A percentile compares a stretch with the other conserved stretches of the same genome.
Conservation (phyloP, 2,888 invertebrate genomes). For the Lissocephala sabroskyi region DNA sequence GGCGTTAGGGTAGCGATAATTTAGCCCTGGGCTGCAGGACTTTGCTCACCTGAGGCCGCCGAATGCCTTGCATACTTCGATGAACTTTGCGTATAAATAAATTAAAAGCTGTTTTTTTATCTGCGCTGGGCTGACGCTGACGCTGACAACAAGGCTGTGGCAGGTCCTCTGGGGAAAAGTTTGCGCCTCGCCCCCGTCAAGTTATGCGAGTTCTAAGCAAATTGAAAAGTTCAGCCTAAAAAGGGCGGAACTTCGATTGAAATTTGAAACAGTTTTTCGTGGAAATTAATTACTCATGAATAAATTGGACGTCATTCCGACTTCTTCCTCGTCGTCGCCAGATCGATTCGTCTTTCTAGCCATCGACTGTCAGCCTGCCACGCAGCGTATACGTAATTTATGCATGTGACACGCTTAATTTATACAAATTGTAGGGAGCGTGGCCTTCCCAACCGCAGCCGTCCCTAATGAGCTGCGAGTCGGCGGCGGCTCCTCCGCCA, state of each 20-base stretch:
- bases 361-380: too few species aligned
- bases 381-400: slow-evolving; percentile 29
- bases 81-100: slow-evolving; percentile 54
- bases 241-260: too few species aligned
- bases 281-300: too few species aligned
- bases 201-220: too few species aligned
- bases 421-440: slow-evolving; percentile 42
- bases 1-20: slow-evolving; percentile 23
- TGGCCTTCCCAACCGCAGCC: neutral
- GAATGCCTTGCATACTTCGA: slow-evolving; percentile 24
- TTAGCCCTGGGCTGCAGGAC: slow-evolving; percentile 3
- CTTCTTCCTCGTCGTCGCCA: too few species aligned
- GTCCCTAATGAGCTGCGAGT: slow-evolving; percentile 43
- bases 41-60: slow-evolving; percentile 1
- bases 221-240: too few species aligned
- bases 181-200: too few species aligned
- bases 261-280: too few species aligned
- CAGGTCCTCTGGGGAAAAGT: slow-evolving; percentile 15
- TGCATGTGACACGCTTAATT: slow-evolving; percentile 42
- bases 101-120: slow-evolving; percentile 46
- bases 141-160: slow-evolving; percentile 3
- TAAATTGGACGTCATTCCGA: too few species aligned
- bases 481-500: too few species aligned
- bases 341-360: too few species aligned
- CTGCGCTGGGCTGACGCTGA: slow-evolving; percentile 36